Evolutionary conservation across 1,140 invertebrate genomes (phyloP), one percentile per base, ranked within the genome.

Genomic region (Dreissena rostriformis): DNA sequence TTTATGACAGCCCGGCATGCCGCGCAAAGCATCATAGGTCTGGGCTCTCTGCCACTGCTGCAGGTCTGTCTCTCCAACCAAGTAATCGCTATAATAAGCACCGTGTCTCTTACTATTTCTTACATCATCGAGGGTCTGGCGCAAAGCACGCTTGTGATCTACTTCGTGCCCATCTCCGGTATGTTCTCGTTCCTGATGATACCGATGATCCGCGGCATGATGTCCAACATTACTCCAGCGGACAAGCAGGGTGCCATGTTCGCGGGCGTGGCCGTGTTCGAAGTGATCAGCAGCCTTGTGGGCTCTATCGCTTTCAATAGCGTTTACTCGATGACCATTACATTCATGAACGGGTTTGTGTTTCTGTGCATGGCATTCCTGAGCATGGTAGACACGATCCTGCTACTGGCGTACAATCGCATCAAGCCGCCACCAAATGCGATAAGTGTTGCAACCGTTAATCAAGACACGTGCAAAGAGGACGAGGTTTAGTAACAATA

Each of bases 221-320:
- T 74, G 72, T 74, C 72, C n/a, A 28, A n/a, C 2, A 74, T 74
- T 22, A 74, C 72, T 22, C 28, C 28, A 53, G 24, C 70, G 12
- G 79, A 81, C 51, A 81, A 81, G 73, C 79, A 81, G 39, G 79
- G 79, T 0, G 68, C 79, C 1, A 81, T 81, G 70, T 81, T 81
- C 65, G 66, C 79, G 1, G 55, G 72, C 26, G 51, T 29, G 8
- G 51, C 72, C 15, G 17, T 51, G 17, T n/a, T 74, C 12, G 72
- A 74, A 74, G 24, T 61, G 6, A 15, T 74, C 2, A 61, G 72
- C 24, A 22, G 19, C 19, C 28, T 74, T 1, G 52, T 28, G 14
- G 67, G 51, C 10, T 19, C 68, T 29, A 29, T 73, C 10, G 52
- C 22, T 39, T 14, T 24, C 29, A 81, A 81, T 73, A 57, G 65